A percentile compares a stretch with the other conserved stretches of the same genome.
phyloP scores from a whole-genome alignment of 2,113 vertebrate species.

The Callospermophilus lateralis region DNA sequence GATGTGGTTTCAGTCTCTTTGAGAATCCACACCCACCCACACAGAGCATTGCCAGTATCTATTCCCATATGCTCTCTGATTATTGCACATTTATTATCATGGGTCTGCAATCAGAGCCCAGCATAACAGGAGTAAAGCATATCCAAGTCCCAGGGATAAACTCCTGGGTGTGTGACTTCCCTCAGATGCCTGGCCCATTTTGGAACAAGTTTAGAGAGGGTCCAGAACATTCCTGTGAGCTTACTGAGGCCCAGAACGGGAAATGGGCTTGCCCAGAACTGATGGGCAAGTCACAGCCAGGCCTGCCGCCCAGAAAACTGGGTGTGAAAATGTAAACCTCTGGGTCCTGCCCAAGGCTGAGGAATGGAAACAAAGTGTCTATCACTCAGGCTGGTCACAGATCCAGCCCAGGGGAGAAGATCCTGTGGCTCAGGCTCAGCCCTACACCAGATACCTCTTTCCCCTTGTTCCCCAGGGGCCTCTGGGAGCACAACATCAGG shows the following conservation, averaged over 20 bases:
- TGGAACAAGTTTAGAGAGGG: conserved; percentile 20
- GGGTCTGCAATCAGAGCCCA: background rate
- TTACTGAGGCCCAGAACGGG: conserved; percentile 56
- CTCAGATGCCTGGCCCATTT: conserved; percentile 41
- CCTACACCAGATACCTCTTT: background rate
- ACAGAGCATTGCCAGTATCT: background rate
- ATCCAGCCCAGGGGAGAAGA: background rate
- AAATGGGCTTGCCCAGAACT: conserved; percentile 64
- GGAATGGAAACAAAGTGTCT: conserved; percentile 76
- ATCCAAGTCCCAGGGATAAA: background rate
- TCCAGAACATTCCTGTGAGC: conserved; percentile 72
- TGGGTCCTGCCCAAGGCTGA: conserved; percentile 43
- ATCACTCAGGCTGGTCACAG: background rate
- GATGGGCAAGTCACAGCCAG: conserved; percentile 44
- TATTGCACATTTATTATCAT: background rate
- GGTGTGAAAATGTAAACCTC: conserved; percentile 73
- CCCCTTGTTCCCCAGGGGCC: background rate
- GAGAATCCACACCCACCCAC: background rate
- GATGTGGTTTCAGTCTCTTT: background rate
- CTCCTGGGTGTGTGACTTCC: background rate
- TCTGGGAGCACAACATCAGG: background rate
- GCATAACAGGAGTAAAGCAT: background rate
- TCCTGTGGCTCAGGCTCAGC: background rate
- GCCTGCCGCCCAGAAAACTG: conserved; percentile 19
- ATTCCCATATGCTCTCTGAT: background rate